Conservation (phyloP, 2,888 invertebrate species). For the Aspidiotus rigidus region DNA sequence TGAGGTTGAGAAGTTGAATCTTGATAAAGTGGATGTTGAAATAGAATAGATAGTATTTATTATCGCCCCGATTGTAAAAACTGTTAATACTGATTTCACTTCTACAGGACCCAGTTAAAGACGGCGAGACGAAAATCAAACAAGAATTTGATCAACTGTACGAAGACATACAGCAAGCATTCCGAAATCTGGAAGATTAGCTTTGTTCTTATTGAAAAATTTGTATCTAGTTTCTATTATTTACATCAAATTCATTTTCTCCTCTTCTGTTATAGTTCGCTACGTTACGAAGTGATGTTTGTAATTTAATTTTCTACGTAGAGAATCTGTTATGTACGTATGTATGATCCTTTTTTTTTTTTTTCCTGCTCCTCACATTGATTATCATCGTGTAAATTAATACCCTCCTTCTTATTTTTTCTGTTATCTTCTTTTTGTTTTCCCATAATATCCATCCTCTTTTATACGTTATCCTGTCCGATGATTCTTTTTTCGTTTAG, state of each 20-base stretch:
- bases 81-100: not conserved
- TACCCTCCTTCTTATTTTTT: conserved; percentile 4
- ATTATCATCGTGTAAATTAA: conserved; percentile 22
- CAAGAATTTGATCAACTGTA: conserved; percentile 92
- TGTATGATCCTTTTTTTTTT: not conserved
- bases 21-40: not conserved
- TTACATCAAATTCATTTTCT: not conserved
- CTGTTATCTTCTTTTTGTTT: conserved; percentile 5
- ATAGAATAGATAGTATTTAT: not conserved
- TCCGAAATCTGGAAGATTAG: conserved; percentile 97
- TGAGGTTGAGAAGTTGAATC: not conserved
- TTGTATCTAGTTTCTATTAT: not conserved
- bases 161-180: conserved; percentile 94
- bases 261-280: conserved; percentile 3
- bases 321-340: conserved; percentile 10
- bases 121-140: conserved; percentile 95
- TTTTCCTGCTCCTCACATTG: not conserved
- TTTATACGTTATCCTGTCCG: conserved; percentile 3
- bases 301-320: conserved; percentile 18
- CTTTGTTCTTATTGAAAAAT: not conserved
- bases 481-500: not conserved
- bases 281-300: conserved; percentile 21
- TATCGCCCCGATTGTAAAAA: not conserved
- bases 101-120: conserved; percentile 86
- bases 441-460: not conserved